Conservation (phyloP, 2,797 vertebrate genomes). For the Capromys pilorides region DNA sequence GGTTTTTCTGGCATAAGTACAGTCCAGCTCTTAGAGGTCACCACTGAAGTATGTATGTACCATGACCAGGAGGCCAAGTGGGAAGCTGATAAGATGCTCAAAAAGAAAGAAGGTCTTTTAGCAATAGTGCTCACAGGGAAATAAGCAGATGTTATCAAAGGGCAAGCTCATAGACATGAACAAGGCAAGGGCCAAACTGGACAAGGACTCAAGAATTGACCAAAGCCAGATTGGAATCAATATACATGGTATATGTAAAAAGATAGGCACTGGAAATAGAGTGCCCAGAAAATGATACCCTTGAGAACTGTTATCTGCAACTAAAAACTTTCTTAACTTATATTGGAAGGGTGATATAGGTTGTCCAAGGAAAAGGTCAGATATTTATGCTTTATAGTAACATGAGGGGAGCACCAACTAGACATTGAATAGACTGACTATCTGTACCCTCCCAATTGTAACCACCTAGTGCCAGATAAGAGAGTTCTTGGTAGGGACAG, state of each 20-base stretch:
- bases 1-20: background rate
- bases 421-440: background rate
- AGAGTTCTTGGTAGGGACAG: too few relatives aligned
- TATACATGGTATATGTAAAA: background rate
- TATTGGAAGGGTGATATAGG: background rate
- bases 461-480: background rate
- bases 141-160: background rate
- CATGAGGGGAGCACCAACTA: background rate
- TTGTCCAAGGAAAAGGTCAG: background rate
- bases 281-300: background rate
- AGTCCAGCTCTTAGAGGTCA: background rate
- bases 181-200: background rate
- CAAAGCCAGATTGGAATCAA: background rate
- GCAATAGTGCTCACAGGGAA: background rate
- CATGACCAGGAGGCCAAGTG: background rate
- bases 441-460: background rate
- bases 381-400: background rate
- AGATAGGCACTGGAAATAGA: background rate
- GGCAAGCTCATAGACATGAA: background rate
- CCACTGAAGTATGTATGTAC: background rate
- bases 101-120: background rate
- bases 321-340: background rate
- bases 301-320: background rate
- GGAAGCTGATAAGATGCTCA: background rate
- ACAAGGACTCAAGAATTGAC: background rate